Evolutionary conservation across 2,888 invertebrate species (phyloP).

Genomic region (Tanytarsus gracilentus): DNA sequence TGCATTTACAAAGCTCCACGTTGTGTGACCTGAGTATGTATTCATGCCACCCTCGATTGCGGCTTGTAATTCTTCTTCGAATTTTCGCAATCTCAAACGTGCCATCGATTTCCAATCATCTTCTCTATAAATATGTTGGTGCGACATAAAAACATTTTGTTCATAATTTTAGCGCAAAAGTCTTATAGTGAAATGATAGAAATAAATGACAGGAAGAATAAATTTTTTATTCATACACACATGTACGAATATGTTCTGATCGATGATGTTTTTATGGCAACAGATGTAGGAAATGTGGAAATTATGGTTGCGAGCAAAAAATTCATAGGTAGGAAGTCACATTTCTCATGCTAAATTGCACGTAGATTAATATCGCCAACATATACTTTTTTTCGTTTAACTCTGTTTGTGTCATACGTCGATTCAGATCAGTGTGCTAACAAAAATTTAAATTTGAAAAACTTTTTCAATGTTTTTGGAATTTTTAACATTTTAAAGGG

Average conservation of each 20-base stretch:
- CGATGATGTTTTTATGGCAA: background rate
- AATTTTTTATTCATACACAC: background rate
- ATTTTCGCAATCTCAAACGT: slow-evolving; percentile 65
- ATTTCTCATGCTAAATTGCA: slow-evolving; percentile 16
- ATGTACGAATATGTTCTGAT: background rate
- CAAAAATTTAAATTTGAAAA: too few relatives aligned
- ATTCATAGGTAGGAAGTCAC: background rate
- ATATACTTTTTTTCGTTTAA: background rate
- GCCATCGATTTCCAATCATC: slow-evolving; percentile 87
- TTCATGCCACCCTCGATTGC: slow-evolving; percentile 78
- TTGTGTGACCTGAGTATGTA: slow-evolving; percentile 71
- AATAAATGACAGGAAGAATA: background rate
- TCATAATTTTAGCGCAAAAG: background rate
- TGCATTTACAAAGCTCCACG: slow-evolving; percentile 83
- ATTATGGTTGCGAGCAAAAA: background rate
- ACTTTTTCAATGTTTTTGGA: too few relatives aligned
- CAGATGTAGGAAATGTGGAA: background rate
- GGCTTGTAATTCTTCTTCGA: slow-evolving; percentile 75
- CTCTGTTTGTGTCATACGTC: background rate
- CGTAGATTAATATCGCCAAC: slow-evolving; percentile 15
- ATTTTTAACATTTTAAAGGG: too few relatives aligned
- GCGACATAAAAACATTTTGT: background rate
- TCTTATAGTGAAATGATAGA: background rate
- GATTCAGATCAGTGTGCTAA: background rate
- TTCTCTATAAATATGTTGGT: slow-evolving; percentile 52